Base-by-base conservation (phyloP, 2,888 invertebrate species). In the Magallana nippona region DNA sequence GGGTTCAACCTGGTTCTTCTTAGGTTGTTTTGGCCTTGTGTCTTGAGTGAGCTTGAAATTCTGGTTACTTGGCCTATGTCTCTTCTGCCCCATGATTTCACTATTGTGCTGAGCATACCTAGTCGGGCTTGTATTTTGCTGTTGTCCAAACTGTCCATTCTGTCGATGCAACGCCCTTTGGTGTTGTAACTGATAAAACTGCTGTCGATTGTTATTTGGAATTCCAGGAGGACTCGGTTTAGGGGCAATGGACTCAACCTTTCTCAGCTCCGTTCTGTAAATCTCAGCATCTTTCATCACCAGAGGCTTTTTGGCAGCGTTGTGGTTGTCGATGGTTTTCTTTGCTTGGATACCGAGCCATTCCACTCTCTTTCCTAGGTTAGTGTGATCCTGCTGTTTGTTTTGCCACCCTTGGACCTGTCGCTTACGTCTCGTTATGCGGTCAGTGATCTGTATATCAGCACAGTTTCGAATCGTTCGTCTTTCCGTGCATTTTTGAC, bases 291-390 rank as follows among this genome's bases (percentile, higher is more conserved):
- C 71, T 15, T 71, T 71, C 71, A 27, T 71, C 27, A 71, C 71
- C 27, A 32, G 22, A 22, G 71, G 71, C 15, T 71, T 71, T 71
- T 71, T 71, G 13, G 71, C 71, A 13, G 71, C 32, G 3, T 22
- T 15, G 8, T 71, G 71, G 3, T 19, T 22, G 71, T 19, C 71
- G 22, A 22, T 22, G 2, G 71, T 22, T 5, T 71, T 71, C 22
- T 71, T 71, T 2, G 71, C 71, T 32, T 71, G 71, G 5, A 71
- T 32, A 5, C 71, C 71, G 13, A 71, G 71, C 71, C 71, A 71
- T 71, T 71, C 71, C 32, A 71, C 71, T 71, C 71, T 71, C 71
- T 71, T 71, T 1, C 71, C 71, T 2, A 71, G 71, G 71, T 71
- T 71, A 3, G 32, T 13, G 2, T 71, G 71, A 27, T 71, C 71